Evolutionary conservation across 1,140 invertebrate species (phyloP).

Genomic region (Drosophila rhopaloa): DNA sequence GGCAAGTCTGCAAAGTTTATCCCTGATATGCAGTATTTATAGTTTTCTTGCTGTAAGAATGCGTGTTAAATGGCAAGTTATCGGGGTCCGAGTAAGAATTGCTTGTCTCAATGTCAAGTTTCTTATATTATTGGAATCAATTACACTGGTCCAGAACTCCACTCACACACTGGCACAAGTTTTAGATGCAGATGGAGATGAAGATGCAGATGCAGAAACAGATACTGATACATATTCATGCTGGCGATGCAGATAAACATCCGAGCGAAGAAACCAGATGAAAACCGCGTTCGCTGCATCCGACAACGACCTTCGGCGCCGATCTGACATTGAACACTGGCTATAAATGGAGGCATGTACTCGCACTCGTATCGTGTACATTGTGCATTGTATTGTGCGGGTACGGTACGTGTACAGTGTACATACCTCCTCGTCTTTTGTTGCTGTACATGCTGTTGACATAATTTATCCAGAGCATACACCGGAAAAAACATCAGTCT

Average conservation of each 20-base stretch:
- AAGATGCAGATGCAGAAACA: conserved; percentile 5
- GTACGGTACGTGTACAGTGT: background rate
- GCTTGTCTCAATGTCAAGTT: conserved; percentile 65
- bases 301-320: conserved; percentile 60
- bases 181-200: conserved; percentile 23
- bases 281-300: conserved; percentile 47
- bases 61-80: background rate
- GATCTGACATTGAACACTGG: conserved; percentile 75
- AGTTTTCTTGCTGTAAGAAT: background rate
- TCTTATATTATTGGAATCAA: conserved; percentile 64
- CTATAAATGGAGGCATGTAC: conserved; percentile 38
- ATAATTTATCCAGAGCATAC: conserved; percentile 30
- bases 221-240: conserved; percentile 36
- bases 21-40: conserved; percentile 2
- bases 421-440: conserved; percentile 7
- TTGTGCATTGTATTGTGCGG: conserved; percentile 18
- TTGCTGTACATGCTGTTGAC: conserved; percentile 34
- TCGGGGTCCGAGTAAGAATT: conserved; percentile 52
- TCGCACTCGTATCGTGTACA: conserved; percentile 12
- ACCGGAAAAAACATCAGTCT: background rate
- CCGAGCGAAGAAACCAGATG: conserved; percentile 49
- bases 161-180: conserved; percentile 13
- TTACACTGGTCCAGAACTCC: conserved; percentile 53
- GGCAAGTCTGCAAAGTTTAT: background rate
- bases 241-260: conserved; percentile 54